phyloP scores from a whole-genome alignment of 2,888 invertebrate species.

The Cosmia trapezina region DNA sequence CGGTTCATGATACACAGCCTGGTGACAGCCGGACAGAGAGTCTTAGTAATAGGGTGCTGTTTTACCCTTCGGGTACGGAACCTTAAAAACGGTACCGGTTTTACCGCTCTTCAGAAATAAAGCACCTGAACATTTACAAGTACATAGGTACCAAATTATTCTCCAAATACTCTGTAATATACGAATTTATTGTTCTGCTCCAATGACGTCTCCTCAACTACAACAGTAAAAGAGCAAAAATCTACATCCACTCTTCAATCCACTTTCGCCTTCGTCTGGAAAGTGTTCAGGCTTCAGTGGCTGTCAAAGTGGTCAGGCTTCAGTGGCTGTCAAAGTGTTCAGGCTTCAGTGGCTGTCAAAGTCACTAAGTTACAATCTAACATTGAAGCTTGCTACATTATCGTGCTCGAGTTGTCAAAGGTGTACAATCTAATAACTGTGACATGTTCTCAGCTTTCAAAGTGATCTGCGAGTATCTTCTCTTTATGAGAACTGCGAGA shows the following conservation, averaged over 20 bases:
- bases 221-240: constrained; percentile 20
- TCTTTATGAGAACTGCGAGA: constrained; percentile 8
- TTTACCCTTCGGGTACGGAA: too few species aligned
- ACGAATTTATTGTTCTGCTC: constrained; percentile 23
- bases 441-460: constrained; percentile 25
- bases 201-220: background rate
- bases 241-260: background rate
- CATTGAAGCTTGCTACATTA: constrained; percentile 38
- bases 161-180: background rate
- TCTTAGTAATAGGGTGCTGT: too few species aligned
- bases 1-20: too few species aligned
- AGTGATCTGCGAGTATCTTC: constrained; percentile 12
- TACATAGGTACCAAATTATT: too few species aligned
- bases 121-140: background rate
- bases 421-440: constrained; percentile 42
- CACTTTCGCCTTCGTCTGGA: background rate
- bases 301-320: too few species aligned
- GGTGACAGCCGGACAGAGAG: too few species aligned
- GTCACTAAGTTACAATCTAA: constrained; percentile 31
- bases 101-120: too few species aligned
- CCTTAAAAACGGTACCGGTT: background rate
- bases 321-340: constrained; percentile 33
- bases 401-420: constrained; percentile 48
- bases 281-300: constrained; percentile 4
- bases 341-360: constrained; percentile 37